phyloP scores from a whole-genome alignment of 2,797 vertebrate species.

The Petrocephalus schoutedeni region DNA sequence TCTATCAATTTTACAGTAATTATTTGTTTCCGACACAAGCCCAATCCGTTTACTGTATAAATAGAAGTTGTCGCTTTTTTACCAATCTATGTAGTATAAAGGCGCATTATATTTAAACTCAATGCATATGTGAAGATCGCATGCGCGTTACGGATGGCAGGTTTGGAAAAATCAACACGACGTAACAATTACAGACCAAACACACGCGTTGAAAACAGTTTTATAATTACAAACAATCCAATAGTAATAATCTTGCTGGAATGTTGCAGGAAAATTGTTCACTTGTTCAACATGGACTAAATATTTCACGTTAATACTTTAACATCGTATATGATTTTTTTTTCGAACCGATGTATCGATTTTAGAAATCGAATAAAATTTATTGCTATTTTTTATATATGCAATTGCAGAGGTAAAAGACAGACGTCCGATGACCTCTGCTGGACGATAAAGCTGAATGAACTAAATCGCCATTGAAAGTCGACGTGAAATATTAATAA shows the following conservation, averaged over 20 bases:
- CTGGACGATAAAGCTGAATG: background rate
- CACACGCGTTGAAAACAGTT: background rate
- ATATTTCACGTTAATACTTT: background rate
- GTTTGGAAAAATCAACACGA: background rate
- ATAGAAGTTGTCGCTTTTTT: conserved; percentile 32
- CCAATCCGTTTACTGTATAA: conserved; percentile 34
- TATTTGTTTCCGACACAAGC: conserved; percentile 19
- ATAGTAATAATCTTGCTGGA: background rate
- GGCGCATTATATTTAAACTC: conserved; percentile 19
- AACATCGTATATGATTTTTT: background rate
- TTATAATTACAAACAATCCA: background rate
- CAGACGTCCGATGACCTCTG: background rate
- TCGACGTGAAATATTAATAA: background rate
- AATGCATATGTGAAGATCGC: background rate
- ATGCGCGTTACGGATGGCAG: background rate
- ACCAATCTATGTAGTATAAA: conserved; percentile 39
- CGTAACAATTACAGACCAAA: background rate
- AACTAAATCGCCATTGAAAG: background rate
- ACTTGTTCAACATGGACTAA: background rate
- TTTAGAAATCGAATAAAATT: background rate
- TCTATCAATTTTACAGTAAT: conserved; percentile 29
- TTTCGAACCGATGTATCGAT: background rate
- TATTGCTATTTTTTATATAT: background rate
- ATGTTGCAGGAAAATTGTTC: background rate
- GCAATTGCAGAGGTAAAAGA: background rate